These are phyloP conservation scores for Andrena fulva DNA, from an alignment of 2,888 invertebrate genomes.

Conservation along the genomic window DNA sequence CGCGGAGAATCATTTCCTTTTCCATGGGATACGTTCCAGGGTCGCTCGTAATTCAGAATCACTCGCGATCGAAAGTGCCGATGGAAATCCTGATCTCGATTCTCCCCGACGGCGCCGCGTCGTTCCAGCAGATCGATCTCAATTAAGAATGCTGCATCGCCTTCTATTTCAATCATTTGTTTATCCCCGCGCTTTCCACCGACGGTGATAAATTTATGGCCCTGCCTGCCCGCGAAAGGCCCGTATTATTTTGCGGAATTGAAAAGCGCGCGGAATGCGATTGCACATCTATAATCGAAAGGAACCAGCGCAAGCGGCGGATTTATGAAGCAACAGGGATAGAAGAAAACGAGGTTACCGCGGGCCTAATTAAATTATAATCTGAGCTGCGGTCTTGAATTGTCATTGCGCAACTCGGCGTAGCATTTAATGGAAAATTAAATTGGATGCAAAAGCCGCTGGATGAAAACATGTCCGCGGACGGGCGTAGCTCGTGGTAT, in stretches of 20 bases:
- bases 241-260: conserved; percentile 27
- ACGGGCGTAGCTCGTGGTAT: conserved; percentile 3
- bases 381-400: conserved; percentile 5
- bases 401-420: background rate
- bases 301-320: conserved; percentile 17
- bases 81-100: conserved; percentile 14
- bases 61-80: conserved; percentile 9
- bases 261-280: conserved; percentile 30
- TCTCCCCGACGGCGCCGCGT: conserved; percentile 28
- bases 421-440: background rate
- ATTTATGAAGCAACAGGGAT: conserved; percentile 32
- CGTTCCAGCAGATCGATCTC: conserved; percentile 48
- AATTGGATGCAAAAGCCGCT: background rate
- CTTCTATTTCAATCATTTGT: conserved; percentile 49
- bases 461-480: background rate
- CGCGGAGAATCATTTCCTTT: conserved; percentile 1
- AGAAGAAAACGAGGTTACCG: conserved; percentile 36
- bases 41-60: conserved; percentile 19
- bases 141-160: conserved; percentile 49
- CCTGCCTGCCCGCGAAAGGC: conserved; percentile 7
- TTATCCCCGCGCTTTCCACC: conserved; percentile 23
- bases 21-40: conserved; percentile 13
- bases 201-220: conserved; percentile 21
- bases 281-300: conserved; percentile 7
- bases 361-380: conserved; percentile 35